Percentiles rank a stretch among this genome's conserved stretches.
Evolutionary conservation across 2,797 vertebrate species (phyloP).

Genomic region (Heteromormyrus szaboi): DNA sequence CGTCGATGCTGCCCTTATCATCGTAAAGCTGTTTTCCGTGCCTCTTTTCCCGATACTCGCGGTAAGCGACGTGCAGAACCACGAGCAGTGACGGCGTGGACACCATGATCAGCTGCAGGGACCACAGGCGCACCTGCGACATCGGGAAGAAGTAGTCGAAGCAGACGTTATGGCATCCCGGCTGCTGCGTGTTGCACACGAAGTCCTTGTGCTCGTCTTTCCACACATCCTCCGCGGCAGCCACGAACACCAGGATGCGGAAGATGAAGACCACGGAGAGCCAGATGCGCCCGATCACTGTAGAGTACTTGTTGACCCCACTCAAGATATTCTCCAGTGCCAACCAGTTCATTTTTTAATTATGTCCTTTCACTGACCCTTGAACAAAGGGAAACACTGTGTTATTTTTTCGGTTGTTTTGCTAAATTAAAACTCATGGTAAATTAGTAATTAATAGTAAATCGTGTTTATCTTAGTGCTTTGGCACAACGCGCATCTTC

Average conservation of each 20-base stretch:
- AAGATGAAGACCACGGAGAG: slow-evolving; percentile 75
- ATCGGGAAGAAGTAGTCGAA: slow-evolving; percentile 83
- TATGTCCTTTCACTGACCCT: not conserved
- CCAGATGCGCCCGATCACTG: slow-evolving; percentile 75
- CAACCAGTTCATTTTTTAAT: slow-evolving; percentile 73
- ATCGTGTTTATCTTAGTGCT: not conserved
- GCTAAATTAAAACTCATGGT: not conserved
- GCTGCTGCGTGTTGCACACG: slow-evolving; percentile 74
- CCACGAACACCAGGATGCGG: slow-evolving; percentile 74
- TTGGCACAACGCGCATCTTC: not conserved
- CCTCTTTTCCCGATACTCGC: slow-evolving; percentile 65
- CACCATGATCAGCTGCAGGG: slow-evolving; percentile 81
- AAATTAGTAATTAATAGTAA: not conserved
- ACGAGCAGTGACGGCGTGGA: slow-evolving; percentile 81
- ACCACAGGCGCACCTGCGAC: slow-evolving; percentile 79
- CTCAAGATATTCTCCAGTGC: slow-evolving; percentile 73
- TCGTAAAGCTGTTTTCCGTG: slow-evolving; percentile 59
- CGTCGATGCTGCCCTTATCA: slow-evolving; percentile 62
- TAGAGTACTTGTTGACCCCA: slow-evolving; percentile 81
- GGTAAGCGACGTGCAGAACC: slow-evolving; percentile 75
- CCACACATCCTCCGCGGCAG: slow-evolving; percentile 78
- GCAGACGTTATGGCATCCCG: slow-evolving; percentile 80
- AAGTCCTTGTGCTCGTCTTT: slow-evolving; percentile 78
- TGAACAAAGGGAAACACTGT: not conserved
- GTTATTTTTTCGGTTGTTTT: slow-evolving; percentile 3